Percentiles rank a stretch among this genome's conserved stretches.
These are phyloP conservation scores for Dromiciops gliroides DNA, from an alignment of 2,113 vertebrate genomes.

Conservation along the genomic window DNA sequence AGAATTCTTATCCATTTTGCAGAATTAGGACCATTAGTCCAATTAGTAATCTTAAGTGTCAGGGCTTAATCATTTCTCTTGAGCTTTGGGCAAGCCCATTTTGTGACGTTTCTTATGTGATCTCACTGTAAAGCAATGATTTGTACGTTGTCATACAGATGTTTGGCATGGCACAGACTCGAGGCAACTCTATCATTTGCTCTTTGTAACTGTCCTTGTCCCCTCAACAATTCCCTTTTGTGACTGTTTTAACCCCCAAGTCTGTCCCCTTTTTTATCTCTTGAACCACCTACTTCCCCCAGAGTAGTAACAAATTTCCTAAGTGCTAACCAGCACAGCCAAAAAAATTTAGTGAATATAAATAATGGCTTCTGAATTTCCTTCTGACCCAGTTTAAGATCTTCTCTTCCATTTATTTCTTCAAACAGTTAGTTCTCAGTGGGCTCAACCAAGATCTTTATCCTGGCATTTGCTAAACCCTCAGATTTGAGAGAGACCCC, in stretches of 20 bases:
- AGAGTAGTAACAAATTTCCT: neutral
- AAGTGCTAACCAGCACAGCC: neutral
- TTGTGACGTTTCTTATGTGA: constrained; percentile 48
- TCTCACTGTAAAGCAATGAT: constrained; percentile 44
- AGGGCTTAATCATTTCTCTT: constrained; percentile 58
- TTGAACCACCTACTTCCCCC: neutral
- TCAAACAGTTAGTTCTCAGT: neutral
- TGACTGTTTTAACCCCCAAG: neutral
- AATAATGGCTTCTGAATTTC: neutral
- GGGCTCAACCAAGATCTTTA: constrained; percentile 5
- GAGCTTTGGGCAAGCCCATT: constrained; percentile 5
- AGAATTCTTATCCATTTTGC: constrained; percentile 53
- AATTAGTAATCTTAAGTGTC: constrained; percentile 70
- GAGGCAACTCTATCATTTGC: neutral
- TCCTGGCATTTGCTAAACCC: neutral
- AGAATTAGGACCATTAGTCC: constrained; percentile 37
- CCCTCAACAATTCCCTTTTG: neutral
- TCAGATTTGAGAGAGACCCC: neutral
- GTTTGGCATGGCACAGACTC: neutral
- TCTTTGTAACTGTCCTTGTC: neutral
- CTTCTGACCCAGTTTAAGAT: neutral
- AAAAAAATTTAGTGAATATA: neutral
- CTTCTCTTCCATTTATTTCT: neutral
- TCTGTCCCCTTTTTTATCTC: neutral
- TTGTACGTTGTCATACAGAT: constrained; percentile 8